Conservation (phyloP, 2,113 vertebrate genomes). For the Heterochromis multidens region DNA sequence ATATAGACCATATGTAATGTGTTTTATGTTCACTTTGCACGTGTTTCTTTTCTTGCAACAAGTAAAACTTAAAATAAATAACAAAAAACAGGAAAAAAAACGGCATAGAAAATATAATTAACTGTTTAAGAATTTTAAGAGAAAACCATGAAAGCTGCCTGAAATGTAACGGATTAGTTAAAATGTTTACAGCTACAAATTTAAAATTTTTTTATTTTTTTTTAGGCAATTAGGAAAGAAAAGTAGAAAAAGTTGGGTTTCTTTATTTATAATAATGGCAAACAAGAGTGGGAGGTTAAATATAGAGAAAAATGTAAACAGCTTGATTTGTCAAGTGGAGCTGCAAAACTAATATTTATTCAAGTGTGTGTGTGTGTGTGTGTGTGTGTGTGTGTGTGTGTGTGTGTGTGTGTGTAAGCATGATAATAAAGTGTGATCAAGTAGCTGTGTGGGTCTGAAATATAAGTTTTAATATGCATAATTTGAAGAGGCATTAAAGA, state of each 20-base stretch:
- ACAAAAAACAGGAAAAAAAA: not conserved
- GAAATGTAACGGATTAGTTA: not conserved
- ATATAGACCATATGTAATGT: not conserved
- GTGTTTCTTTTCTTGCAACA: not conserved
- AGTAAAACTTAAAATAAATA: not conserved
- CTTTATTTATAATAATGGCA: not conserved
- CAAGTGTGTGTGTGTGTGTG: not conserved
- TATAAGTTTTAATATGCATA: not conserved
- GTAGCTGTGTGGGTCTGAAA: not conserved
- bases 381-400: not conserved
- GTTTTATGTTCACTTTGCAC: not conserved
- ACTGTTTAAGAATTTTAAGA: not conserved
- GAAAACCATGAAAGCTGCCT: not conserved
- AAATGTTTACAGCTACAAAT: not conserved
- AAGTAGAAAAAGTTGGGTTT: not conserved
- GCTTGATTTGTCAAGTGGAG: not conserved
- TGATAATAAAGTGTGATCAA: not conserved
- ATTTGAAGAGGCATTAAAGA: not conserved
- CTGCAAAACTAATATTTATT: not conserved
- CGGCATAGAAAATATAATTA: not conserved
- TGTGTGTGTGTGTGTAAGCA: not conserved
- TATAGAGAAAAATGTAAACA: not conserved
- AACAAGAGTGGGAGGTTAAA: not conserved
- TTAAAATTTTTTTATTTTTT: too few relatives aligned
- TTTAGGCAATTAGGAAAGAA: not conserved